These are phyloP conservation scores for Nestor notabilis DNA, from an alignment of 2,113 vertebrate species.

Conservation along the genomic window DNA sequence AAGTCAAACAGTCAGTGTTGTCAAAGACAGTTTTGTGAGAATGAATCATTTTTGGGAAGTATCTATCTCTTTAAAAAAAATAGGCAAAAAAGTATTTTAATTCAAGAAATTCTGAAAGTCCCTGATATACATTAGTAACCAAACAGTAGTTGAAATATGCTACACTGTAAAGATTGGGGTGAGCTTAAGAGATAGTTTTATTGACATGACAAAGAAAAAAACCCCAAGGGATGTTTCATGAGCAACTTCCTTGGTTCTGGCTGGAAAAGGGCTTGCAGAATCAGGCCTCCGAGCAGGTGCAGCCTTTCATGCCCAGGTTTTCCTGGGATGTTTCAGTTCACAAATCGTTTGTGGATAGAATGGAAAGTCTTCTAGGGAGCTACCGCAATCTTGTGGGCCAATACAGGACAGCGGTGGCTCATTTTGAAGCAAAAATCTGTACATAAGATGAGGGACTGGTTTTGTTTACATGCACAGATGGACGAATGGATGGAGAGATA, in stretches of 20 bases:
- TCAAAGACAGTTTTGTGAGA: neutral
- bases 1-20: neutral
- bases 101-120: neutral
- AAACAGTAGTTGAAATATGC: neutral
- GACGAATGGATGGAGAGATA: neutral
- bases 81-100: neutral
- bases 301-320: neutral
- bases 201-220: neutral
- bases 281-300: fast-evolving
- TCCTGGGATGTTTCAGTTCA: neutral
- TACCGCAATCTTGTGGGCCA: neutral
- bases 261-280: neutral
- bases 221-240: neutral
- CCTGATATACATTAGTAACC: neutral
- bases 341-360: neutral
- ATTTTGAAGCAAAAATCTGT: neutral
- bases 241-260: neutral
- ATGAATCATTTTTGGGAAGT: neutral
- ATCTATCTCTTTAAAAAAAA: neutral
- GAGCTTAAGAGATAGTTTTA: neutral
- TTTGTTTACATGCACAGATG: neutral
- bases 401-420: neutral
- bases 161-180: neutral
- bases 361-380: neutral
- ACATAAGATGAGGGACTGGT: neutral